Base-by-base conservation (phyloP, 92 coral and sea anemone species). In the Pocillopora grandis region DNA sequence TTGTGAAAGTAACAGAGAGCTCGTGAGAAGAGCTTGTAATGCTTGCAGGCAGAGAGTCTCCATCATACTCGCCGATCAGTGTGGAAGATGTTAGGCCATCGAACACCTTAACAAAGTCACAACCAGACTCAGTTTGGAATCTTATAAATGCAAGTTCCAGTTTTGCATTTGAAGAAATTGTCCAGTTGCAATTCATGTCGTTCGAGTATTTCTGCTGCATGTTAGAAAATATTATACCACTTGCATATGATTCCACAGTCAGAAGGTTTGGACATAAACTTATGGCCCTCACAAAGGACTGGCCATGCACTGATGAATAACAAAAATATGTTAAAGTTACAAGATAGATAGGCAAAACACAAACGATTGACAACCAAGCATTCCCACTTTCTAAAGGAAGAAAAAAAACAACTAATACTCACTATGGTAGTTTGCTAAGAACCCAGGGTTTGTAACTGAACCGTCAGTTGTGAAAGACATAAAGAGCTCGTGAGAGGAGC, bases 1-100 rank as follows among this genome's bases (percentile, higher is more conserved):
- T 17, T 0, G 16, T 87, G 69, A 87, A 87, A 20, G 77, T 42
- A 42, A 88, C 76, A 59, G 69, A 82, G 2, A 88, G 87, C 16
- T 68, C 20, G 60, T 20, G 77, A 12, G 84, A 82, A 19, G 90
- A 88, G 17, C 87, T 88, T 66, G 62, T 61, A 18, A 82, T 68
- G 23, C 81, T 67, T 9, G 78, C 81, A 20, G 90, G 90, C 7
- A 76, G 81, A 9, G 66, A 33, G 15, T 76, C 65, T 58, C 90
- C 90, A 68, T 82, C 76, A 69, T 81, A 87, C 65, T 65, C 70
- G 18, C 90, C 90, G 57, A 87, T 58, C 10, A 71, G 42, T 27
- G 65, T 77, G 56, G 71, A 58, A 4, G 87, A 69, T 0, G 90
- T 81, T 9, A 6, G 59, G 10, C 90, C 90, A 52, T 87, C 87